Base-by-base conservation (phyloP, 2,888 invertebrate genomes). In the Globia sparganii region DNA sequence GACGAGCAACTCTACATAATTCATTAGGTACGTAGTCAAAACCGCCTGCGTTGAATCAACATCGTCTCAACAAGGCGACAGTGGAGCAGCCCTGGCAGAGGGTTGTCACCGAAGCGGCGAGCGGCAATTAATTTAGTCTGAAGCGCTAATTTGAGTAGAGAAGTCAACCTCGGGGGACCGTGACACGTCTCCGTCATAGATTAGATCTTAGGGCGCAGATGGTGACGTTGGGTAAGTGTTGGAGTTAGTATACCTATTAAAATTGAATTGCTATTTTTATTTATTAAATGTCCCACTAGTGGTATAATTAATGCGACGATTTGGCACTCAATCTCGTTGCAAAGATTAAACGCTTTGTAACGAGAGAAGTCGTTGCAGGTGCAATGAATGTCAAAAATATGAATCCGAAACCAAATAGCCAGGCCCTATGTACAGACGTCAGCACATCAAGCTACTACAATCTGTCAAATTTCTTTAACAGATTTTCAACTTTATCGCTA, bases 121-220 rank as follows among this genome's bases (percentile, higher is more conserved):
- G 86, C 91, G 89, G 92, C 93, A 93, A 95, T 95, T 94, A 94
- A 94, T 94, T 93, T 94, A 90, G 94, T 94, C 95, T 94, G 93
- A 91, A 93, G 94, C 92, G 94, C 95, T 95, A 94, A 95, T 95
- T 95, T 91, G 92, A 92, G 92, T 89, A 90, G 91, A 90, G 91
- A 91, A 93, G 93, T 93, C 92, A 90, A 87, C 89, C 88, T 85
- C 85, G 77, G 69, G 76, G 83, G 37, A 62, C 75, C 78, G 72
- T 66, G 62, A 69, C 77, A 64, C 74, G 67, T 56, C 78, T 40
- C n/a, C 40, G 61, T 59, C 86, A 86, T 85, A 90, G 91, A 92
- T 85, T 87, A 91, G 80, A 83, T 75, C 75, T 61, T 49, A 76
- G 34, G 18, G n/a, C 56, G 80, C 76, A 89, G 90, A 89, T 81